Percentiles rank a stretch among this genome's conserved stretches.
These are phyloP conservation scores for Sycophaga agraensis DNA, from an alignment of 1,140 invertebrate genomes.

Conservation along the genomic window DNA sequence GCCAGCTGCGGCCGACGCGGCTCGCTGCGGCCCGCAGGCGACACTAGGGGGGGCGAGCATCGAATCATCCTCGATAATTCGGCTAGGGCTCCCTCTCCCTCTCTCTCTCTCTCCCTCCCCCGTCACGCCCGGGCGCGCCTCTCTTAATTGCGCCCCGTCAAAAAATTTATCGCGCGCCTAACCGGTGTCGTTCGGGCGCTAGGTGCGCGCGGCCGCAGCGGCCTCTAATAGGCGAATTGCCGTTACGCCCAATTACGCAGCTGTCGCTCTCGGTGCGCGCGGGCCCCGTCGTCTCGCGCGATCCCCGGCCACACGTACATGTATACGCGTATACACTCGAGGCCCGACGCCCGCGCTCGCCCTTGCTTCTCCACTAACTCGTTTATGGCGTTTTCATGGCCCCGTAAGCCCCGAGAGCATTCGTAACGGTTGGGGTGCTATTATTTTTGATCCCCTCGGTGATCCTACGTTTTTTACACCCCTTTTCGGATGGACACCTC, in stretches of 20 bases:
- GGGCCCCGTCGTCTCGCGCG: slow-evolving; percentile 17
- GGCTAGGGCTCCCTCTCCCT: slow-evolving; percentile 25
- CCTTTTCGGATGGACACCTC: too few relatives aligned
- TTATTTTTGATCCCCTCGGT: too few relatives aligned
- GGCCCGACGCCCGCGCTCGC: too few relatives aligned
- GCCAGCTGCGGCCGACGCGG: slow-evolving; percentile 21
- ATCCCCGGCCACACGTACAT: slow-evolving; percentile 3
- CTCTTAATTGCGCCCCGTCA: slow-evolving; percentile 22
- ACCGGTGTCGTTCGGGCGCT: slow-evolving; percentile 19
- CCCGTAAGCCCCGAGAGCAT: too few relatives aligned
- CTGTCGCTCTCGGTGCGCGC: neutral
- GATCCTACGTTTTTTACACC: too few relatives aligned
- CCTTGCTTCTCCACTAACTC: neutral
- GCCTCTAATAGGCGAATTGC: slow-evolving; percentile 7
- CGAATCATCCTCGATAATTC: slow-evolving; percentile 42
- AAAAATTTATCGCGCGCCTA: slow-evolving; percentile 26
- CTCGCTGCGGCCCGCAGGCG: too few relatives aligned
- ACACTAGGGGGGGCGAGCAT: too few relatives aligned
- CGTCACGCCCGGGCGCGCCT: neutral
- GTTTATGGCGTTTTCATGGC: neutral
- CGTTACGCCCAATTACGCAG: slow-evolving; percentile 22
- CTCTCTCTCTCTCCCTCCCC: slow-evolving; percentile 7
- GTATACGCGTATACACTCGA: too few relatives aligned
- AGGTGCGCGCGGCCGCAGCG: neutral
- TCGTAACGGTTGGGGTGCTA: too few relatives aligned